phyloP scores from a whole-genome alignment of 2,888 invertebrate species.

The Brachypterus glaber region DNA sequence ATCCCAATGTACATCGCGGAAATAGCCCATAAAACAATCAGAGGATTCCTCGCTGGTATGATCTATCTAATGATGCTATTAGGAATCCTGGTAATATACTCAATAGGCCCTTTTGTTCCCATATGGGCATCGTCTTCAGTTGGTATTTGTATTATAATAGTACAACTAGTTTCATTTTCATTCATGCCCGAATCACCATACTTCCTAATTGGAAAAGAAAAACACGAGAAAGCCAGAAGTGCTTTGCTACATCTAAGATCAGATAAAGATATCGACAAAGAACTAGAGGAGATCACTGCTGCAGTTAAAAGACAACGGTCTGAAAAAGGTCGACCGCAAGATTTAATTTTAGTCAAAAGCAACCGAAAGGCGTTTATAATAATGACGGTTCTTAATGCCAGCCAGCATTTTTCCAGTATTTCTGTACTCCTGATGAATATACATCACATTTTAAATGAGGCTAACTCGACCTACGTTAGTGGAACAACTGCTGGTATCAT shows the following conservation, averaged over 20 bases:
- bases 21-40: slow-evolving; percentile 37
- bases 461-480: slow-evolving; percentile 29
- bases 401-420: slow-evolving; percentile 38
- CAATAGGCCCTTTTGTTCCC: slow-evolving; percentile 31
- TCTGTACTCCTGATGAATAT: slow-evolving; percentile 39
- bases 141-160: slow-evolving; percentile 29
- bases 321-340: slow-evolving; percentile 35
- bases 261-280: slow-evolving; percentile 30
- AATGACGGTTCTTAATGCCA: slow-evolving; percentile 35
- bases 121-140: slow-evolving; percentile 27
- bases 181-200: slow-evolving; percentile 35
- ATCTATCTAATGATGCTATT: slow-evolving; percentile 39
- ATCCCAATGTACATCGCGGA: slow-evolving; percentile 40
- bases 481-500: slow-evolving; percentile 30
- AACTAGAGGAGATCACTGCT: slow-evolving; percentile 31
- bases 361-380: slow-evolving; percentile 36
- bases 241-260: slow-evolving; percentile 28
- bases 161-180: slow-evolving; percentile 33
- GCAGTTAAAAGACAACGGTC: slow-evolving; percentile 34
- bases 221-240: slow-evolving; percentile 30
- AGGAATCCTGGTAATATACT: slow-evolving; percentile 37
- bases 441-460: slow-evolving; percentile 32
- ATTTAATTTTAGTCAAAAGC: slow-evolving; percentile 32
- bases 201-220: slow-evolving; percentile 32
- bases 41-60: slow-evolving; percentile 36